Evolutionary conservation across 2,797 vertebrate species (phyloP), one percentile per base, ranked within the genome.

Genomic region (Telmatherina bonti): DNA sequence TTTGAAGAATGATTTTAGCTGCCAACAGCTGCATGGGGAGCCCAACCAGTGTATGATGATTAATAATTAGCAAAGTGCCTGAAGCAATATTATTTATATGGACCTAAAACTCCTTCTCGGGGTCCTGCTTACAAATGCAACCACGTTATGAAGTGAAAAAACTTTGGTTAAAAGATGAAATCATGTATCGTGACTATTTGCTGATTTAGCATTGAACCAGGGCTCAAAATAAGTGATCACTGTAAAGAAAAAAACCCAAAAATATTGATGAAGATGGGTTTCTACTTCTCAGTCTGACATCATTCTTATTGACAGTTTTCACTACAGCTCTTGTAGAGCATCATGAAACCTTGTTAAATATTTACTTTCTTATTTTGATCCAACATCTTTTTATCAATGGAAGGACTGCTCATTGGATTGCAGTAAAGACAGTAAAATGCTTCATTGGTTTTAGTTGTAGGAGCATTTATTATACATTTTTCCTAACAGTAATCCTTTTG

Each of bases 341-440:
- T n/a, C 29, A 60, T 26, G 30, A 6, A 70, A 78, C 60, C 61
- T 65, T 41, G 26, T 62, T 53, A n/a, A 4, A 57, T 54, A 54
- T 67, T 76, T 38, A 55, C 33, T 51, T 30, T 53, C 57, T 75
- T 31, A 12, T 10, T 74, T 26, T 51, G 70, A 65, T 66, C 31
- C 70, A 70, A 67, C 33, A 20, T 43, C 58, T 47, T 64, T 53
- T 22, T 24, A 66, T 76, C 5, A 45, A 5, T 63, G 26, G 35
- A 60, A 69, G 59, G 52, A 70, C 60, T n/a, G n/a, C n/a, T n/a
- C 58, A 43, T 12, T 53, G 68, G 74, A 55, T 53, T 63, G 72
- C 62, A 41, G 38, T 64, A 55, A 72, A 36, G 72, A 45, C 52
- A 30, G 56, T 9, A 45, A 73, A 36, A 7, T 8, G 29, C 54